A percentile compares a stretch with the other conserved stretches of the same genome.
Conservation (phyloP, 1,140 invertebrate genomes). For the Galleria mellonella region DNA sequence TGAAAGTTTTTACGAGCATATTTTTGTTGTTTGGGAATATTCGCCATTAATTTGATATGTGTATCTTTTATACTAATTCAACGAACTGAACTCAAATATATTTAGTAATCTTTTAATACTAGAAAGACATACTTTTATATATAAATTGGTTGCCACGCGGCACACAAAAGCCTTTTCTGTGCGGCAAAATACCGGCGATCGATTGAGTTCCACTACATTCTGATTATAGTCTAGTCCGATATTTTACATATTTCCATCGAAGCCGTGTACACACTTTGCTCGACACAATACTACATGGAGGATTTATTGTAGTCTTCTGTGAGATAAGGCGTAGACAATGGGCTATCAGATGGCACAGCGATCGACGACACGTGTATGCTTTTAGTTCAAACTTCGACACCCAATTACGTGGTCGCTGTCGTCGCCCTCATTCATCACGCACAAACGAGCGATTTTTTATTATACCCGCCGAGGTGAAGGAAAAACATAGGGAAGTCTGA, state of each 20-base stretch:
- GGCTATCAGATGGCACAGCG: constrained; percentile 53
- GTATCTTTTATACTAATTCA: no score
- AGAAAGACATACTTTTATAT: neutral
- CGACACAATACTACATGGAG: constrained; percentile 58
- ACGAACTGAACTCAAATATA: no score
- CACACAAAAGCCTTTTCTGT: constrained; percentile 23
- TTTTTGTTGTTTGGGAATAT: no score
- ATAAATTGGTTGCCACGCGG: constrained; percentile 26
- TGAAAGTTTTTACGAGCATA: no score
- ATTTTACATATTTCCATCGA: constrained; percentile 58
- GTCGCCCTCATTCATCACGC: constrained; percentile 54
- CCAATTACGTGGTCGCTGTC: constrained; percentile 55
- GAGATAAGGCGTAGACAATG: constrained; percentile 65
- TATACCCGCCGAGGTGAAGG: constrained; percentile 25
- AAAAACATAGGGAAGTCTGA: constrained; percentile 10
- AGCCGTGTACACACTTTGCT: constrained; percentile 50
- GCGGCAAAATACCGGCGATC: constrained; percentile 26
- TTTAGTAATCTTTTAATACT: no score
- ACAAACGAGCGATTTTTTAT: constrained; percentile 60
- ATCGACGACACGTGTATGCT: constrained; percentile 64
- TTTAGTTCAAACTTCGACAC: constrained; percentile 65
- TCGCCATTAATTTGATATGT: no score
- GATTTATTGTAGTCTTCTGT: constrained; percentile 59
- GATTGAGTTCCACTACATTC: constrained; percentile 38
- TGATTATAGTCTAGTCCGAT: constrained; percentile 60